Evolutionary conservation across 2,888 invertebrate species (phyloP).

Genomic region (Erannis defoliaria): DNA sequence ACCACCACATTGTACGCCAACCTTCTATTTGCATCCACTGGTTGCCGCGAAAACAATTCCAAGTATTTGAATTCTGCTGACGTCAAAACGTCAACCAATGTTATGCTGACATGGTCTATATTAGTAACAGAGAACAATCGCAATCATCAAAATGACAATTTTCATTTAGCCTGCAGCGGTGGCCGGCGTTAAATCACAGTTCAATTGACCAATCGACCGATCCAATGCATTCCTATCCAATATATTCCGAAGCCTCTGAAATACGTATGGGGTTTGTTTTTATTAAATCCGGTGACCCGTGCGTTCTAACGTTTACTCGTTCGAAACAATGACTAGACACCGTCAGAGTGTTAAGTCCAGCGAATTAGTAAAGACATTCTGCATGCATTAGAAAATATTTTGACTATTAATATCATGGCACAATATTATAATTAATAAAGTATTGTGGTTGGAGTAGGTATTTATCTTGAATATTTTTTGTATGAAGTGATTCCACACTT

Average conservation of each 20-base stretch:
- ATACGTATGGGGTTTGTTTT: conserved; percentile 22
- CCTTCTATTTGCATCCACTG: too few species aligned
- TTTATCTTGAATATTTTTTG: too few species aligned
- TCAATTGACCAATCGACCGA: conserved; percentile 11
- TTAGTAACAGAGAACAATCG: not conserved
- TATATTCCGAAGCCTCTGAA: conserved; percentile 13
- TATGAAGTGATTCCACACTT: too few species aligned
- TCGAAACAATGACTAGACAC: not conserved
- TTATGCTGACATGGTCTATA: not conserved
- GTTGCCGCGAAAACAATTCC: too few species aligned
- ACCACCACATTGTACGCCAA: too few species aligned
- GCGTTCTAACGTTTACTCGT: not conserved
- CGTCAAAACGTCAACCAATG: not conserved
- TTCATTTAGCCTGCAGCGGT: not conserved
- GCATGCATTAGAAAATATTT: not conserved
- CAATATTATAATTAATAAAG: too few species aligned
- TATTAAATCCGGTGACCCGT: conserved; percentile 28
- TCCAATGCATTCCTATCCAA: conserved; percentile 11
- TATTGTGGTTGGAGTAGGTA: too few species aligned
- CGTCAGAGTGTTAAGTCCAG: not conserved
- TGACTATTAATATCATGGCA: too few species aligned
- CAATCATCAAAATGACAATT: not conserved
- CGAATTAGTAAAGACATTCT: not conserved
- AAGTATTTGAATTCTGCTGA: not conserved
- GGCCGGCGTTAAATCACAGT: conserved; percentile 13